Evolutionary conservation across 2,888 invertebrate species (phyloP).

Genomic region (Ectemnius continuus): DNA sequence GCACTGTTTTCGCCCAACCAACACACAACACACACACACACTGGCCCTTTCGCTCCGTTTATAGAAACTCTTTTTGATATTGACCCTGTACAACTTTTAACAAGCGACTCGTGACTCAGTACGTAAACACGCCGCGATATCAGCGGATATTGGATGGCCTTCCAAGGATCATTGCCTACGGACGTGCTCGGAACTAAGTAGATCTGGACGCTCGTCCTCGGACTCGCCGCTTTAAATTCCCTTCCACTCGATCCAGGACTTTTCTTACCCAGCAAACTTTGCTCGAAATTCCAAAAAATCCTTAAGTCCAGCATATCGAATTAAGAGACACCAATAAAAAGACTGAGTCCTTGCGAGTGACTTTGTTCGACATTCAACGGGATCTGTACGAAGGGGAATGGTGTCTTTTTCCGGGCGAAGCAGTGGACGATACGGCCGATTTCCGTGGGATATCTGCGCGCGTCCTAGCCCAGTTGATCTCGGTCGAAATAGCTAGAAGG

Average conservation of each 20-base stretch:
- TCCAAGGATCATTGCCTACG: too few relatives aligned
- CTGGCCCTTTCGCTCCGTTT: neutral
- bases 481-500: constrained; percentile 39
- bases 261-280: too few relatives aligned
- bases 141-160: too few relatives aligned
- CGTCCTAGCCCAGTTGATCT: constrained; percentile 1
- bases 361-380: constrained; percentile 39
- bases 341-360: constrained; percentile 22
- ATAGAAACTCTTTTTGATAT: neutral
- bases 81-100: neutral
- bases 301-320: neutral
- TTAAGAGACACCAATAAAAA: neutral
- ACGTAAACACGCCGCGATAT: too few relatives aligned
- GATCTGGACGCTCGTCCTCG: too few relatives aligned
- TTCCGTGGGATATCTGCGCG: neutral
- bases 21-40: too few relatives aligned
- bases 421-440: constrained; percentile 10
- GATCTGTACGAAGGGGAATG: constrained; percentile 14
- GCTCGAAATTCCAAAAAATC: too few relatives aligned
- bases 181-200: too few relatives aligned
- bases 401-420: neutral
- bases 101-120: too few relatives aligned
- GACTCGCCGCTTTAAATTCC: too few relatives aligned
- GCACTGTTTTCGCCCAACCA: neutral
- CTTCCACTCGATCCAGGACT: too few relatives aligned